Evolutionary conservation across 2,797 vertebrate genomes (phyloP).

Genomic region (Myiotriccus ornatus): DNA sequence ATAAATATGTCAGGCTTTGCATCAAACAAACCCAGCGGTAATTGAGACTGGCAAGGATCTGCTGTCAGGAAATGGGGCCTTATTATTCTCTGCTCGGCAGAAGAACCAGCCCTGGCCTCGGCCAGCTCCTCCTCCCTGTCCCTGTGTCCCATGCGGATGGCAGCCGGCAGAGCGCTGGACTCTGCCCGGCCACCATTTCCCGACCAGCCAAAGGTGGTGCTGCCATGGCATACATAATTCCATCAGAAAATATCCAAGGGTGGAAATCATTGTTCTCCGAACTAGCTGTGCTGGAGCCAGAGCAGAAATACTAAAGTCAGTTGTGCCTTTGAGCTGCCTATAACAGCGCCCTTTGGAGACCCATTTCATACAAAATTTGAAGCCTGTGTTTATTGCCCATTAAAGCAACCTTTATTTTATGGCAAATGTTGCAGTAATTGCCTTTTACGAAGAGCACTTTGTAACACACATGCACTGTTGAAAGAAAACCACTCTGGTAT

Average conservation of each 20-base stretch:
- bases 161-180: background rate
- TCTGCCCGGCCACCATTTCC: conserved; percentile 32
- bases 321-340: conserved; percentile 82
- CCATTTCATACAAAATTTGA: conserved; percentile 87
- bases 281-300: conserved; percentile 78
- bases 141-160: background rate
- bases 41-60: conserved; percentile 6
- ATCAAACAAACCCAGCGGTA: conserved; percentile 4
- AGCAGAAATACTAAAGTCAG: conserved; percentile 79
- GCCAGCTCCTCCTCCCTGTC: background rate
- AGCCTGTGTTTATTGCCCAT: conserved; percentile 92
- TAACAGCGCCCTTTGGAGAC: conserved; percentile 85
- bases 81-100: background rate
- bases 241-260: conserved; percentile 76
- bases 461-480: conserved; percentile 89
- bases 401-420: conserved; percentile 93
- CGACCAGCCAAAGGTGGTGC: conserved; percentile 47
- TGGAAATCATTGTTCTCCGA: conserved; percentile 82
- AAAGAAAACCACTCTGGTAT: conserved; percentile 90
- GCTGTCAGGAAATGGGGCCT: conserved; percentile 15
- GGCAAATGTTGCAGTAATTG: conserved; percentile 93
- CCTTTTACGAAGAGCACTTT: conserved; percentile 90
- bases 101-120: background rate
- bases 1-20: conserved; percentile 17
- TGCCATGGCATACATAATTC: conserved; percentile 73